Percentiles rank a stretch among this genome's conserved stretches.
Conservation (phyloP, 2,113 vertebrate species). For the Gasterosteus aculeatus region DNA sequence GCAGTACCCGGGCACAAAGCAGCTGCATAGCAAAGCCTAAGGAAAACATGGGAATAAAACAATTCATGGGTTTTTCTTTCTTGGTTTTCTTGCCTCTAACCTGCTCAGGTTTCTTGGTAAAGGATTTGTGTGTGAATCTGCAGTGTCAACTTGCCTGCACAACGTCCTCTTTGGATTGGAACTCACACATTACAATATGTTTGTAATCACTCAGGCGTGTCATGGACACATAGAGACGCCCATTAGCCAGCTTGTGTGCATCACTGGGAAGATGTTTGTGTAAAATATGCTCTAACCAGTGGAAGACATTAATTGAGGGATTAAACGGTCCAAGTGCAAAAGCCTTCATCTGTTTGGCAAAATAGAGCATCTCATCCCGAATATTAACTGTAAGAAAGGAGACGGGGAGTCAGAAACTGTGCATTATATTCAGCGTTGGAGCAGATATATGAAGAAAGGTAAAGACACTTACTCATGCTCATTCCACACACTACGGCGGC, state of each 20-base stretch:
- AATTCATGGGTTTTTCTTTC: background rate
- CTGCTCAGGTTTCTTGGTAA: background rate
- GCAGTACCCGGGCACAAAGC: slow-evolving; percentile 89
- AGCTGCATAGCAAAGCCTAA: slow-evolving; percentile 91
- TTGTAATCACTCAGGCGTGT: slow-evolving; percentile 84
- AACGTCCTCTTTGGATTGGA: slow-evolving; percentile 88
- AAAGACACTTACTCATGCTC: slow-evolving; percentile 73
- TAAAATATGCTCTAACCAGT: slow-evolving; percentile 77
- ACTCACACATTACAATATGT: slow-evolving; percentile 84
- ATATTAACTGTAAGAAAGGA: slow-evolving; percentile 68
- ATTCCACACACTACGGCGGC: slow-evolving; percentile 83
- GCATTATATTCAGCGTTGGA: background rate
- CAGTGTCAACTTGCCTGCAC: slow-evolving; percentile 78
- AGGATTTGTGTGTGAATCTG: background rate
- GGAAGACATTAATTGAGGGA: slow-evolving; percentile 81
- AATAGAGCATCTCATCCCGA: slow-evolving; percentile 75
- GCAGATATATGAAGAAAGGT: background rate
- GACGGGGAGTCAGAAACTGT: background rate
- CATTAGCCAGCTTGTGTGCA: slow-evolving; percentile 83
- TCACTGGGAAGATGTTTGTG: slow-evolving; percentile 79
- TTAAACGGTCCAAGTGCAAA: slow-evolving; percentile 84
- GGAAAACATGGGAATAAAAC: slow-evolving; percentile 3
- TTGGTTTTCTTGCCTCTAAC: background rate
- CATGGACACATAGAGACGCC: slow-evolving; percentile 85
- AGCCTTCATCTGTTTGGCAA: slow-evolving; percentile 74